These are phyloP conservation scores for Drosophila elegans DNA, from an alignment of 1,140 invertebrate species.

Conservation along the genomic window DNA sequence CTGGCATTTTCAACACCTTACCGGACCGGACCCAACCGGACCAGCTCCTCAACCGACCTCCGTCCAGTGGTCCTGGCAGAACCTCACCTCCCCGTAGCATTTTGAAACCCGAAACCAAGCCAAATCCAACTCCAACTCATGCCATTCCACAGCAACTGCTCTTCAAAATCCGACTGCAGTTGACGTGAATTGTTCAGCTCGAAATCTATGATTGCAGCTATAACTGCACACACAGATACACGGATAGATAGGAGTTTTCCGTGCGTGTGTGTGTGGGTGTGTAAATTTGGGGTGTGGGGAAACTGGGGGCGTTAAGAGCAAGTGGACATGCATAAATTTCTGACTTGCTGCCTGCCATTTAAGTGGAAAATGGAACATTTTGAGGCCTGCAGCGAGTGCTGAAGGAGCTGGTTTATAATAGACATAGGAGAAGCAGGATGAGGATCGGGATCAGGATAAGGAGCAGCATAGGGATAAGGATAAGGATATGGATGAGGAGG, in stretches of 20 bases:
- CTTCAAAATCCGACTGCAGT: constrained; percentile 64
- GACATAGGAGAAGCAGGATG: background rate
- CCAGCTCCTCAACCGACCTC: constrained; percentile 11
- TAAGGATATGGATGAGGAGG: background rate
- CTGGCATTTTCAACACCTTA: constrained; percentile 74
- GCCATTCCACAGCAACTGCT: constrained; percentile 18
- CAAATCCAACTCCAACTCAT: background rate
- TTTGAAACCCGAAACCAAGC: constrained; percentile 5
- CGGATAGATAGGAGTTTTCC: constrained; percentile 1
- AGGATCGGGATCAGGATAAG: constrained; percentile 1
- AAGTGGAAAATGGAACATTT: constrained; percentile 64
- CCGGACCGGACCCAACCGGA: constrained; percentile 39
- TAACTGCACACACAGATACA: constrained; percentile 49
- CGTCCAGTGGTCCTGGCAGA: background rate
- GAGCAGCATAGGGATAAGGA: background rate
- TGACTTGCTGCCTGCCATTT: constrained; percentile 62
- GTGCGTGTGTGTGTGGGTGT: background rate
- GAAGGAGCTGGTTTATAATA: constrained; percentile 6
- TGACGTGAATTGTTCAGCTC: constrained; percentile 78
- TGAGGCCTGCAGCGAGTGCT: constrained; percentile 38
- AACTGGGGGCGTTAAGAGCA: constrained; percentile 52
- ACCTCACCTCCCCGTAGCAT: constrained; percentile 1
- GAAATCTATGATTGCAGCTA: constrained; percentile 81
- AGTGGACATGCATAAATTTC: constrained; percentile 65
- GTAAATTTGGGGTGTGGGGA: background rate